Evolutionary conservation across 2,797 vertebrate genomes (phyloP).

Genomic region (Enteromius argenteus): DNA sequence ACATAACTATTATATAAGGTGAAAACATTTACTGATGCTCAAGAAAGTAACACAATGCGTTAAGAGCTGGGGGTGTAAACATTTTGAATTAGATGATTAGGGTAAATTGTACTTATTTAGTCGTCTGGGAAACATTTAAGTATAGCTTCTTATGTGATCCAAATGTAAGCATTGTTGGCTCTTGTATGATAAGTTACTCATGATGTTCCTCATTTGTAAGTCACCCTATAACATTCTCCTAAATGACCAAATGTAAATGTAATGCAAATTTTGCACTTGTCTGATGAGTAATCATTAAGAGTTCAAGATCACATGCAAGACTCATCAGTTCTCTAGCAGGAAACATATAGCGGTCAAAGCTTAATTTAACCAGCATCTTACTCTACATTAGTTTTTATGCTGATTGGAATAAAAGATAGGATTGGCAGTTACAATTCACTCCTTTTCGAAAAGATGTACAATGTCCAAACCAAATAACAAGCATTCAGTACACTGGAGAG

Average conservation of each 20-base stretch:
- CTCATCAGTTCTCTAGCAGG: constrained; percentile 23
- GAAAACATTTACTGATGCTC: too few relatives aligned
- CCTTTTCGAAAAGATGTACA: neutral
- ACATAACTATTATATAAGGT: too few relatives aligned
- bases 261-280: neutral
- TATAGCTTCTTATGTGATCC: too few relatives aligned
- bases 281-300: constrained; percentile 9
- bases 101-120: too few relatives aligned
- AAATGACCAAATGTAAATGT: constrained; percentile 2
- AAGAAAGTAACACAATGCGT: too few relatives aligned
- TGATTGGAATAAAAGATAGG: neutral
- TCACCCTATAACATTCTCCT: neutral
- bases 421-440: neutral
- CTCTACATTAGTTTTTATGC: neutral
- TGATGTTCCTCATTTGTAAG: neutral
- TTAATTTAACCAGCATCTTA: neutral
- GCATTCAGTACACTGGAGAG: neutral
- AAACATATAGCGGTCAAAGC: neutral
- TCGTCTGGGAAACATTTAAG: too few relatives aligned
- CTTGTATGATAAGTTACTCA: neutral
- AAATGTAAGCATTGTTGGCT: neutral
- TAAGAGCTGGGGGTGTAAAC: too few relatives aligned
- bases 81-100: too few relatives aligned
- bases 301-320: constrained; percentile 8
- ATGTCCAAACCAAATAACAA: neutral